Percentiles rank a stretch among this genome's conserved stretches.
Evolutionary conservation across 1,140 invertebrate genomes (phyloP).

Genomic region (Brachionus paranguensis): DNA sequence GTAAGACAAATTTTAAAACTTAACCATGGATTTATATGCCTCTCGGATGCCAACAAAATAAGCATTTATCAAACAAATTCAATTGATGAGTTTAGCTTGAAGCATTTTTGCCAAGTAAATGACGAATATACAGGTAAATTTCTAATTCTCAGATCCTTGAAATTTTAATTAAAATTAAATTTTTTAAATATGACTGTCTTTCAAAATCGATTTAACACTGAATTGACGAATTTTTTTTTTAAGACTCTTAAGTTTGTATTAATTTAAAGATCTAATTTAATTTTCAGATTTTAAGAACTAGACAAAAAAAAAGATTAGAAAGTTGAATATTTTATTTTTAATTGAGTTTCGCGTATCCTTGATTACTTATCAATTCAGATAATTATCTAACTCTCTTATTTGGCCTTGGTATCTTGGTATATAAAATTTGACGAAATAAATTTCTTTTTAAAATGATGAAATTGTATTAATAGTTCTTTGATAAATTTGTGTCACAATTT

Average conservation of each 20-base stretch:
- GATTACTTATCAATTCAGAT: not conserved
- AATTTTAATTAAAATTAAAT: not conserved
- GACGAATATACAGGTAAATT: slow-evolving; percentile 5
- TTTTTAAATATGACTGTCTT: not conserved
- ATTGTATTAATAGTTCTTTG: too few relatives aligned
- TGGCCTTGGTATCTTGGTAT: not conserved
- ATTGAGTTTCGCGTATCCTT: not conserved
- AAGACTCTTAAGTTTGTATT: not conserved
- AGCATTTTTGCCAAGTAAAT: not conserved
- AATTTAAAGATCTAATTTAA: not conserved
- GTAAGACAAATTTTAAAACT: not conserved
- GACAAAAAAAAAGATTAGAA: not conserved
- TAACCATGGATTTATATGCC: slow-evolving; percentile 2
- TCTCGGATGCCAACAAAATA: not conserved
- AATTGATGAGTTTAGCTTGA: not conserved
- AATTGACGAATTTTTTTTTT: not conserved
- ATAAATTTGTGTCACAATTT: not conserved
- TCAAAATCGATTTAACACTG: not conserved
- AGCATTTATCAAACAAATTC: not conserved
- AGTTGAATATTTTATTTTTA: not conserved
- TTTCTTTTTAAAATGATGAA: not conserved
- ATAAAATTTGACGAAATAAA: not conserved
- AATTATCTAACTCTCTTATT: not conserved
- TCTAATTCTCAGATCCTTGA: not conserved
- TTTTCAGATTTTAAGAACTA: not conserved